These are phyloP conservation scores for Bombyx huttoni DNA, from an alignment of 2,888 invertebrate species.

Conservation along the genomic window DNA sequence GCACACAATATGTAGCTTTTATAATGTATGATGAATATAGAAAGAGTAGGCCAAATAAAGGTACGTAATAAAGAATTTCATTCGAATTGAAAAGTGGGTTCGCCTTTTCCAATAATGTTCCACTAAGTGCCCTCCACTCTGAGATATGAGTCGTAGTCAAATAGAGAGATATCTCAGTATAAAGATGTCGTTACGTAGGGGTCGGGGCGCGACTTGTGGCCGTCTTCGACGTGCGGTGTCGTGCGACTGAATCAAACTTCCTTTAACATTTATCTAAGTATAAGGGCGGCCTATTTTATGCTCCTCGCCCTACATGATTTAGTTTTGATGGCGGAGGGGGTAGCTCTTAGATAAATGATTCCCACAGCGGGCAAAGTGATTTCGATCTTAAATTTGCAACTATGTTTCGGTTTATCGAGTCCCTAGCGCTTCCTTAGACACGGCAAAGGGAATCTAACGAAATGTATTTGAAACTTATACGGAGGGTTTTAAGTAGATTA, in stretches of 20 bases:
- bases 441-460: constrained; percentile 45
- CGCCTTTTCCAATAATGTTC: constrained; percentile 54
- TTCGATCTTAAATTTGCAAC: constrained; percentile 45
- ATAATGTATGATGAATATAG: not conserved
- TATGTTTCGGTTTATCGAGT: constrained; percentile 50
- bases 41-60: not conserved
- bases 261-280: constrained; percentile 66
- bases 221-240: constrained; percentile 38
- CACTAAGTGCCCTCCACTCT: constrained; percentile 45
- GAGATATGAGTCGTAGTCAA: constrained; percentile 62
- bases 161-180: constrained; percentile 54
- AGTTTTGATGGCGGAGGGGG: constrained; percentile 68
- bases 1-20: too few species aligned
- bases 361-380: constrained; percentile 27
- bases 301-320: constrained; percentile 64
- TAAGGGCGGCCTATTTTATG: constrained; percentile 66
- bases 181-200: constrained; percentile 54
- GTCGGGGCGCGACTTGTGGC: constrained; percentile 21
- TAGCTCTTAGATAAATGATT: constrained; percentile 67
- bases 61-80: constrained; percentile 13
- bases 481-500: constrained; percentile 49
- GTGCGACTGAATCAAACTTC: constrained; percentile 65
- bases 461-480: constrained; percentile 43
- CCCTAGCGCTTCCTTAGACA: constrained; percentile 25
- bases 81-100: constrained; percentile 28